Evolutionary conservation across 1,140 invertebrate species (phyloP).

Genomic region (Drosophila burlai): DNA sequence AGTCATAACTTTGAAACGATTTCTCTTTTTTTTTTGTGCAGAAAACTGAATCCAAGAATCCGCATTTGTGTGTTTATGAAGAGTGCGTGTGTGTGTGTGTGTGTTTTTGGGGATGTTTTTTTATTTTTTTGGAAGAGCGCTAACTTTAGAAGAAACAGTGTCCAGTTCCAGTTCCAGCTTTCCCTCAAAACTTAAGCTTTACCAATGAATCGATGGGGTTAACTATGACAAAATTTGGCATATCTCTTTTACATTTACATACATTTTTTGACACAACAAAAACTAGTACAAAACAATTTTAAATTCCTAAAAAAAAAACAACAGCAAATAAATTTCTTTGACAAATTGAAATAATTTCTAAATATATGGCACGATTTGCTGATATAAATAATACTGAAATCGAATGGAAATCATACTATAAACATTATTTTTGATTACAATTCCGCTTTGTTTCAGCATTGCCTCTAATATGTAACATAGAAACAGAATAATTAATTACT

Average conservation of each 20-base stretch:
- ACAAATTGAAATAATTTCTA: not conserved
- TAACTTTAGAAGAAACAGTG: constrained; percentile 32
- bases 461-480: not conserved
- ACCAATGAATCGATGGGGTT: not conserved
- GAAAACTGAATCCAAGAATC: constrained; percentile 25
- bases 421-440: not conserved
- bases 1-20: not conserved
- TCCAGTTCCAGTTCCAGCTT: constrained; percentile 1
- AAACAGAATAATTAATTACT: not conserved
- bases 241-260: not conserved
- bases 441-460: not conserved
- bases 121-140: constrained; percentile 61
- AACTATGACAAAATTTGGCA: not conserved
- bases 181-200: not conserved
- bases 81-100: constrained; percentile 12
- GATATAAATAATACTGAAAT: too few relatives aligned
- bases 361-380: constrained; percentile 1
- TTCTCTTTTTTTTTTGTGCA: constrained; percentile 3
- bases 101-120: not conserved
- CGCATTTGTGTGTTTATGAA: constrained; percentile 8
- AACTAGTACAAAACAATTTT: not conserved
- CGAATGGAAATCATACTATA: not conserved
- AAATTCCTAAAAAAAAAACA: not conserved
- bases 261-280: not conserved
- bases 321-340: not conserved